Evolutionary conservation across 1,140 invertebrate genomes (phyloP).

Genomic region (Calliopsis andreniformis): DNA sequence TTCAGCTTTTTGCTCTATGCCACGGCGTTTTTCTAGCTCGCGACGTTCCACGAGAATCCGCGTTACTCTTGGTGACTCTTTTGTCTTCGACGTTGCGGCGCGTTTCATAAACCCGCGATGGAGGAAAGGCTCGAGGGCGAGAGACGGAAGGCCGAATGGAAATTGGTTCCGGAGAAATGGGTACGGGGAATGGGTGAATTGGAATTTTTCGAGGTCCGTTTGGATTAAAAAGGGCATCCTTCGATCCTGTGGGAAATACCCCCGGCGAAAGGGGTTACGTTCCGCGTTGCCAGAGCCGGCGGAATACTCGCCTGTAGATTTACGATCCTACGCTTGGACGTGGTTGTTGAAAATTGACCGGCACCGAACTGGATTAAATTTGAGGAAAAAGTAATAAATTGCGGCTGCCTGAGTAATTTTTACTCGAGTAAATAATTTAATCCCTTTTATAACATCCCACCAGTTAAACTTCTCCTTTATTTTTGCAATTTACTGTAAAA

Average conservation of each 20-base stretch:
- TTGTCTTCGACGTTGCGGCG: not conserved
- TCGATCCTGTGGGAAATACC: slow-evolving; percentile 56
- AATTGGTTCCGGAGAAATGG: slow-evolving; percentile 46
- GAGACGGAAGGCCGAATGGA: slow-evolving; percentile 27
- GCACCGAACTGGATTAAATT: slow-evolving; percentile 40
- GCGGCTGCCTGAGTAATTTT: not conserved
- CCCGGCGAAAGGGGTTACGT: slow-evolving; percentile 38
- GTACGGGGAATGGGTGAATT: slow-evolving; percentile 42
- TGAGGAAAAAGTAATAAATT: not conserved
- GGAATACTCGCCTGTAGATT: slow-evolving; percentile 25
- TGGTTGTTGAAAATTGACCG: slow-evolving; percentile 50
- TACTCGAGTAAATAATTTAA: not conserved
- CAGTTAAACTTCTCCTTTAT: too few relatives aligned
- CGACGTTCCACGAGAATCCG: too few relatives aligned
- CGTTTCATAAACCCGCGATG: slow-evolving; percentile 42
- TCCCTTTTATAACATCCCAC: too few relatives aligned
- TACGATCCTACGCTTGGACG: slow-evolving; percentile 37
- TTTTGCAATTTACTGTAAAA: too few relatives aligned
- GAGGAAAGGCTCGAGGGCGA: not conserved
- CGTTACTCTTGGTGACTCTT: not conserved
- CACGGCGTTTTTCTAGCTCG: too few relatives aligned
- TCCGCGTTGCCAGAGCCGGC: slow-evolving; percentile 9
- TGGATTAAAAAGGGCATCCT: slow-evolving; percentile 57
- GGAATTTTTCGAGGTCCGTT: slow-evolving; percentile 49
- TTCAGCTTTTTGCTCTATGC: too few relatives aligned